Percentiles rank a stretch among this genome's conserved stretches.
Conservation (phyloP, 2,113 vertebrate species). For the Ceyx cyanopectus region DNA sequence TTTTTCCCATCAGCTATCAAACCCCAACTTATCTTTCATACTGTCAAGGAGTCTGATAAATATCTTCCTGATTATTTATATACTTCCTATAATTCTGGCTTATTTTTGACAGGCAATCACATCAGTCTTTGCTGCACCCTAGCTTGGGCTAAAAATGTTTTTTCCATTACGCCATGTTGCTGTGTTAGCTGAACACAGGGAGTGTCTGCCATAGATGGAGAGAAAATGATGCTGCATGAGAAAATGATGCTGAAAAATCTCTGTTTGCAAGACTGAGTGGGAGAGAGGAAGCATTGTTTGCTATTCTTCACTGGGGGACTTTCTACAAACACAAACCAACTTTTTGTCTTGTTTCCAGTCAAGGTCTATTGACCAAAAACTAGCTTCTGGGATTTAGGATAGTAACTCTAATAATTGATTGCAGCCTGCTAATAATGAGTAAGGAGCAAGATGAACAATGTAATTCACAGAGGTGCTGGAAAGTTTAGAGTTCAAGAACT, state of each 20-base stretch:
- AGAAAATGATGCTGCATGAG: neutral
- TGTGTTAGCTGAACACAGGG: neutral
- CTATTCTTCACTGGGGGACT: neutral
- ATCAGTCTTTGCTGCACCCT: neutral
- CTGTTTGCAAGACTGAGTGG: neutral
- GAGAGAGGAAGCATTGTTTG: neutral
- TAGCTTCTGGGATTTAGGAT: neutral
- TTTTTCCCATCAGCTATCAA: constrained; percentile 41
- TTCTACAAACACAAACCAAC: neutral
- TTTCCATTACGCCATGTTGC: neutral
- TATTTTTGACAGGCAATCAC: constrained; percentile 56
- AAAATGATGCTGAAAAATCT: neutral
- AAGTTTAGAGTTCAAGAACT: neutral
- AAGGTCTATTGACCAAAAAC: constrained; percentile 15
- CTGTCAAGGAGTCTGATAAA: constrained; percentile 48
- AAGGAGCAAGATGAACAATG: neutral
- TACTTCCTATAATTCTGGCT: constrained; percentile 21
- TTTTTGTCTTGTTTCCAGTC: constrained; percentile 22
- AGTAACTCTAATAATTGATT: constrained; percentile 44
- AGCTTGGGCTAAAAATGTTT: constrained; percentile 6
- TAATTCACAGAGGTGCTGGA: neutral
- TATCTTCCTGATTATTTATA: constrained; percentile 55
- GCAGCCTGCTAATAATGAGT: neutral
- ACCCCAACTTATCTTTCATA: neutral
- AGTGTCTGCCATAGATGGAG: neutral